Conservation (phyloP, 2,888 invertebrate genomes). For the Aleiodes leptofemur region DNA sequence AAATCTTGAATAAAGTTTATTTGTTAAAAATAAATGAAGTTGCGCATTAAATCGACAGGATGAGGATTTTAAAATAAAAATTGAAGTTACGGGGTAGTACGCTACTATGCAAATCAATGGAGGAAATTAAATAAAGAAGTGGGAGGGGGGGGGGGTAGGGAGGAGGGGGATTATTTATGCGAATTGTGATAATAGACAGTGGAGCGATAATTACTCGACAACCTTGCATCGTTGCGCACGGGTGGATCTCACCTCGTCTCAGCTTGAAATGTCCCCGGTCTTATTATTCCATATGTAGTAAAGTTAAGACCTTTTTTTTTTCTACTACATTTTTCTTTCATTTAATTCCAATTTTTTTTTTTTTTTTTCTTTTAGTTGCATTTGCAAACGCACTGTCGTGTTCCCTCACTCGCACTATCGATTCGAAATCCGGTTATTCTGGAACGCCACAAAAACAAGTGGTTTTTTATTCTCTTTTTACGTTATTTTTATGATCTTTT, state of each 20-base stretch:
- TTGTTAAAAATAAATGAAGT: neutral
- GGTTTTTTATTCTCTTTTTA: neutral
- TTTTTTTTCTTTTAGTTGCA: neutral
- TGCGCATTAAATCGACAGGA: neutral
- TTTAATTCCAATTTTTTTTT: constrained; percentile 2
- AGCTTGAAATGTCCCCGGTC: constrained; percentile 12
- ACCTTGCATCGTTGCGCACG: constrained; percentile 37
- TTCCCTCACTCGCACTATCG: constrained; percentile 29
- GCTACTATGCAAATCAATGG: constrained; percentile 17
- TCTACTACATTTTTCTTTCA: neutral
- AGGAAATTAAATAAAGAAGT: neutral
- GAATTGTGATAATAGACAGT: constrained; percentile 37
- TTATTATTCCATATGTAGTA: constrained; percentile 29
- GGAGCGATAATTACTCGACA: constrained; percentile 35
- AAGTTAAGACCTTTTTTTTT: constrained; percentile 1
- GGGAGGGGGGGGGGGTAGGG: constrained; percentile 2
- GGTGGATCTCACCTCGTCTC: constrained; percentile 29
- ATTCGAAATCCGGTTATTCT: constrained; percentile 33
- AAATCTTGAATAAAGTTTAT: neutral
- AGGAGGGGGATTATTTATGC: constrained; percentile 27
- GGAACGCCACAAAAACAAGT: constrained; percentile 7
- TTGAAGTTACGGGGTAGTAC: neutral
- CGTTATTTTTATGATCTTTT: constrained; percentile 1
- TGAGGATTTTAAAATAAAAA: constrained; percentile 5
- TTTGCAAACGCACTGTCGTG: constrained; percentile 20